phyloP scores from a whole-genome alignment of 1,140 invertebrate species.

The Nilaparvata lugens region DNA sequence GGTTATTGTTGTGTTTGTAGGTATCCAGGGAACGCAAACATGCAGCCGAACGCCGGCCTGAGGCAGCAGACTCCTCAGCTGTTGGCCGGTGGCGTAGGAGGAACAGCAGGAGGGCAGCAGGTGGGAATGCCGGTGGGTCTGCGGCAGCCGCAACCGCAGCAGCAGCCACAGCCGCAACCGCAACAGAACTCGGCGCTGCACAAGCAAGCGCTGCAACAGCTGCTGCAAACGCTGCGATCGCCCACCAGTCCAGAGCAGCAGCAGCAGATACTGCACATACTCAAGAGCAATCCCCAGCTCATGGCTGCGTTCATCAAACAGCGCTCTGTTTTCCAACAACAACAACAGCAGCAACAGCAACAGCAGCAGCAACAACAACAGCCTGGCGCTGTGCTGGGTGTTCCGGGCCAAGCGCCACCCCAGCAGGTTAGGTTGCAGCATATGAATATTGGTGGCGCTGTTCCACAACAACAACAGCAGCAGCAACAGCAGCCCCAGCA shows the following conservation, averaged over 20 bases:
- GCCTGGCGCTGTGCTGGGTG: slow-evolving; percentile 3
- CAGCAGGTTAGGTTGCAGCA: neutral
- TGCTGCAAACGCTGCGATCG: slow-evolving; percentile 80
- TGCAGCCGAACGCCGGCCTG: slow-evolving; percentile 18
- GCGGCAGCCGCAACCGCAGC: slow-evolving; percentile 15
- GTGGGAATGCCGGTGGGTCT: slow-evolving; percentile 34
- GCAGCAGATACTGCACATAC: slow-evolving; percentile 82
- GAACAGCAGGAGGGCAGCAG: slow-evolving; percentile 30
- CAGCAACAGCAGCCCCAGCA: slow-evolving; percentile 33
- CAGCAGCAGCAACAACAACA: slow-evolving; percentile 31
- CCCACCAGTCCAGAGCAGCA: slow-evolving; percentile 88
- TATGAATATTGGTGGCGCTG: neutral
- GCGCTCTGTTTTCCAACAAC: slow-evolving; percentile 49
- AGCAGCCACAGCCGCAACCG: slow-evolving; percentile 14
- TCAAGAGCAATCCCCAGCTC: slow-evolving; percentile 89
- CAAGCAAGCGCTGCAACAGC: slow-evolving; percentile 76
- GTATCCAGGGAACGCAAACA: slow-evolving; percentile 29
- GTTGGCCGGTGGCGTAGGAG: slow-evolving; percentile 21
- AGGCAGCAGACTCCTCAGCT: slow-evolving; percentile 18
- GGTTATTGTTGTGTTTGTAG: slow-evolving; percentile 14
- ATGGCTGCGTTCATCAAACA: slow-evolving; percentile 97
- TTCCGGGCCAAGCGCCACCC: neutral
- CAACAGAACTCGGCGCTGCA: slow-evolving; percentile 29
- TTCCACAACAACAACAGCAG: slow-evolving; percentile 25
- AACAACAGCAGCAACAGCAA: slow-evolving; percentile 32